Conservation (phyloP, 2,797 vertebrate genomes). For the Buphagus erythrorhynchus region DNA sequence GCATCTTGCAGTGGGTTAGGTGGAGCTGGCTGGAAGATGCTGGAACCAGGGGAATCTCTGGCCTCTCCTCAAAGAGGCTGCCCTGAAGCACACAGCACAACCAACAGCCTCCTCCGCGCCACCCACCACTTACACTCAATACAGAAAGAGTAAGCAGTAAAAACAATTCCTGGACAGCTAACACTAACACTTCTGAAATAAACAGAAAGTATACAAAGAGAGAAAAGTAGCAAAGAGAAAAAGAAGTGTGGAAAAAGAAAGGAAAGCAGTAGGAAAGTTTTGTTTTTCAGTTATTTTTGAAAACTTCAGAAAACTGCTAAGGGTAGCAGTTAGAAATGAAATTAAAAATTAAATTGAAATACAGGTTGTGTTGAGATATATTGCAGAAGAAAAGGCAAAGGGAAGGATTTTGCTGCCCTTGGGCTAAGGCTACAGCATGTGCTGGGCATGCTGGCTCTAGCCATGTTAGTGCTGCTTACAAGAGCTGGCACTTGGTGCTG, state of each 20-base stretch:
- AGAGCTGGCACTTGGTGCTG: neutral
- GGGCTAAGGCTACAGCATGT: accelerated
- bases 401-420: neutral
- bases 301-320: neutral
- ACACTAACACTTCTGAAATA: neutral
- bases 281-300: neutral
- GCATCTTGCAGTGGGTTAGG: neutral
- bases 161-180: neutral
- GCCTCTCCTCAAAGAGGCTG: neutral
- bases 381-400: neutral
- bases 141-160: neutral
- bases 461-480: neutral
- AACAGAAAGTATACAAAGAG: neutral
- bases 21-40: neutral
- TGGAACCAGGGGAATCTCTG: accelerated
- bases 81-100: neutral
- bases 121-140: neutral
- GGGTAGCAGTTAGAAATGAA: neutral
- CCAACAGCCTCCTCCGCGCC: accelerated
- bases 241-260: neutral
- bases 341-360: neutral
- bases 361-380: neutral
- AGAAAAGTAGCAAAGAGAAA: neutral
- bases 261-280: neutral
- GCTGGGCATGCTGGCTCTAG: accelerated